Conservation (phyloP, 2,888 invertebrate genomes). For the Willowsia nigromaculata region DNA sequence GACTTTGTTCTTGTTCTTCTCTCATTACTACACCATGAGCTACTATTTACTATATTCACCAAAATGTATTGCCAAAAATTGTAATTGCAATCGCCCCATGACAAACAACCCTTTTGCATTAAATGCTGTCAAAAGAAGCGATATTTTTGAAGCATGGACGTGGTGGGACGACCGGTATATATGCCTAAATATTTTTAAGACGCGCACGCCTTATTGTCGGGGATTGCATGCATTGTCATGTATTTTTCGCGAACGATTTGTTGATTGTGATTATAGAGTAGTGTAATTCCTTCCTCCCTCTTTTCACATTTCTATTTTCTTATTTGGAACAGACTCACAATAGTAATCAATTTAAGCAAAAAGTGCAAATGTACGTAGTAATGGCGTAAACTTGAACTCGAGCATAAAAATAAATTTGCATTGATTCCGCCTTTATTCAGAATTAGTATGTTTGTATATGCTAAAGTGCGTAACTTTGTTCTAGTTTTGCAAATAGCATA, state of each 20-base stretch:
- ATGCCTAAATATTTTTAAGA: background rate
- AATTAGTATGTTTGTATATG: too few relatives aligned
- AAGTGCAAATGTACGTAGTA: background rate
- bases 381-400: too few relatives aligned
- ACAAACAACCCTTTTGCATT: conserved; percentile 62
- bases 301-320: conserved; percentile 34
- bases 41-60: background rate
- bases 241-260: conserved; percentile 5
- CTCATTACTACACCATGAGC: background rate
- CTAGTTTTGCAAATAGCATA: too few relatives aligned
- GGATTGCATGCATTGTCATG: background rate
- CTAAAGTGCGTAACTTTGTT: too few relatives aligned
- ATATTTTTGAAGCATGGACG: conserved; percentile 16
- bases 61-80: conserved; percentile 39
- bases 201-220: background rate
- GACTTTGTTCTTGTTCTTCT: conserved; percentile 25
- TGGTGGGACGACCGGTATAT: background rate
- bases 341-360: background rate
- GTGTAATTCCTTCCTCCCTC: background rate
- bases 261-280: conserved; percentile 26
- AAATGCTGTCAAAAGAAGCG: conserved; percentile 57
- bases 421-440: too few relatives aligned
- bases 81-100: conserved; percentile 63
- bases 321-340: background rate
- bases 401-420: too few relatives aligned